Evolutionary conservation across 2,113 vertebrate genomes (phyloP), one percentile per base, ranked within the genome.

Genomic region (Hemicordylus capensis): DNA sequence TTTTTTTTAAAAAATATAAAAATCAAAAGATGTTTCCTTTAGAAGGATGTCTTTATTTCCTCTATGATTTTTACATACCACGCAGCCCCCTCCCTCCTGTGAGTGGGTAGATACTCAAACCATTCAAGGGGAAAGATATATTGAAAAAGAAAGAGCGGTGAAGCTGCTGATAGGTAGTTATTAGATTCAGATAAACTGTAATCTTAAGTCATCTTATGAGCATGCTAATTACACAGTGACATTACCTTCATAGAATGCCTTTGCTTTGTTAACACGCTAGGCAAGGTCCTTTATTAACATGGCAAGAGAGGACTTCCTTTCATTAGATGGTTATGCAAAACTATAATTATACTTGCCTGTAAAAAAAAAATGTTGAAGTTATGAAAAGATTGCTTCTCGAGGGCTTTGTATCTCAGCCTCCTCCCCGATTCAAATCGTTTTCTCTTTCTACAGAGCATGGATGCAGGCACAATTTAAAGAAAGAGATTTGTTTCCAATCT

Each of bases 201-300:
- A 97, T 97, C 97, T 96, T 95, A 93, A 96, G 93, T 95, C 95
- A 96, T 96, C 91, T 95, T 96, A 95, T 90, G 93, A 95, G 95
- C 87, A 87, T 94, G 94, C 94, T 97, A 97, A 97, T 97, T 97
- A 97, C 95, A 95, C 95, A 95, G 94, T 96, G 96, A 96, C 94
- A 93, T 95, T 96, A 96, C 95, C 95, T 96, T 91, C 93, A 72
- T 78, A 85, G 93, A 95, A 95, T 94, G 92, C 92, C 92, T 89
- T 92, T 95, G 93, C 92, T 97, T 96, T 97, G 96, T 96, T 96
- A 97, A 95, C 83, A 91, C 92, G 94, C 92, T 93, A 94, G 95
- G 95, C 92, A 93, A 93, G 95, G 94, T 95, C 94, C 94, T 96
- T 98, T 95, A 98, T 98, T 98, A 98, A 97, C 96, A 96, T 96